These are phyloP conservation scores for Acleris holmiana DNA, from an alignment of 2,888 invertebrate species.

Conservation along the genomic window DNA sequence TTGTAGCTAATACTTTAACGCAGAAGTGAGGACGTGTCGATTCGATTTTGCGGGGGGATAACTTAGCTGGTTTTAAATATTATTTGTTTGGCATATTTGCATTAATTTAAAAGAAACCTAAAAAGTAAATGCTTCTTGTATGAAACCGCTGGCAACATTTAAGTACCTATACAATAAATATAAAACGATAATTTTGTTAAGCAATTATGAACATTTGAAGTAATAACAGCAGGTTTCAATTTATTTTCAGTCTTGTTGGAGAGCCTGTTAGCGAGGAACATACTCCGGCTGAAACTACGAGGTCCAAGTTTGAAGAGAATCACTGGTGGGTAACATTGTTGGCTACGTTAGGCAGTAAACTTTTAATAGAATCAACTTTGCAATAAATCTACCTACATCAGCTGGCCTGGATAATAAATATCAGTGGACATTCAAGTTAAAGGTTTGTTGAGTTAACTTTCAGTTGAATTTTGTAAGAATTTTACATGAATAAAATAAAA, in stretches of 20 bases:
- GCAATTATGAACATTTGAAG: neutral
- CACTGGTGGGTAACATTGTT: conserved; percentile 52
- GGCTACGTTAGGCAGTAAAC: conserved; percentile 64
- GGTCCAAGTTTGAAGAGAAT: conserved; percentile 50
- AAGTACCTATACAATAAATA: too few relatives aligned
- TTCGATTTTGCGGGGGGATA: too few relatives aligned
- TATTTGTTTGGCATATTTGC: too few relatives aligned
- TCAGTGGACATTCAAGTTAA: neutral
- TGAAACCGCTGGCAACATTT: too few relatives aligned
- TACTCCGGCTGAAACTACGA: conserved; percentile 51
- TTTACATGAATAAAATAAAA: neutral
- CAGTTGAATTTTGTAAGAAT: neutral
- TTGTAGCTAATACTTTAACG: neutral
- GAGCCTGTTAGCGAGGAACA: conserved; percentile 42
- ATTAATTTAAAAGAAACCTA: too few relatives aligned
- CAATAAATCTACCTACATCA: conserved; percentile 56
- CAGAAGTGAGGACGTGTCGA: neutral
- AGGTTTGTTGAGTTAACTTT: neutral
- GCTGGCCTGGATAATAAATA: conserved; percentile 20
- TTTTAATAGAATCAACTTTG: conserved; percentile 68
- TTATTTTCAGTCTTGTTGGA: conserved; percentile 28
- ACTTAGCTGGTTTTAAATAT: too few relatives aligned
- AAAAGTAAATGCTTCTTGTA: too few relatives aligned
- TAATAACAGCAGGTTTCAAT: conserved; percentile 28
- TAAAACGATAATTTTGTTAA: too few relatives aligned